Evolutionary conservation across 2,888 invertebrate species (phyloP).

Genomic region (Euspilapteryx auroguttella): DNA sequence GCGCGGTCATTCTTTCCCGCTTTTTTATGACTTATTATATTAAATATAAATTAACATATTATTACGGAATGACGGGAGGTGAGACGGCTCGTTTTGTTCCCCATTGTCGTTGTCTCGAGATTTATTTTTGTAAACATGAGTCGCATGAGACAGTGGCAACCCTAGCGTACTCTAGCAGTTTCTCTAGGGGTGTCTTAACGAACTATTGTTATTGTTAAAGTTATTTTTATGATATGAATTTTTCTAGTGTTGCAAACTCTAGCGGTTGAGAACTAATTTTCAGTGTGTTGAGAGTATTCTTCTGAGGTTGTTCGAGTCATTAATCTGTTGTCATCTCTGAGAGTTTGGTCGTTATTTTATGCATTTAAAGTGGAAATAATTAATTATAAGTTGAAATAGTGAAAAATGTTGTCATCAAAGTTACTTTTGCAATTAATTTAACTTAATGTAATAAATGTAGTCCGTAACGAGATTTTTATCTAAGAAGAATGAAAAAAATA

Average conservation of each 20-base stretch:
- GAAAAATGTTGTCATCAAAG: no score
- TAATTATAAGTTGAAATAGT: no score
- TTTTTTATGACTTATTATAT: conserved; percentile 42
- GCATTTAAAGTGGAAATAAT: no score
- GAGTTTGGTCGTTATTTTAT: no score
- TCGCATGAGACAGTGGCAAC: conserved; percentile 19
- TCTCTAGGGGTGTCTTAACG: conserved; percentile 31
- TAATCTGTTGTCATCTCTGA: no score
- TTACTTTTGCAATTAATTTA: no score
- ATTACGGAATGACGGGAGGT: conserved; percentile 20
- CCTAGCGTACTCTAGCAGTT: neutral
- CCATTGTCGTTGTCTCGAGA: conserved; percentile 35
- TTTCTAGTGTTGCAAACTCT: conserved; percentile 19
- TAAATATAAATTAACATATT: conserved; percentile 58
- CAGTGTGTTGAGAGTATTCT: conserved; percentile 14
- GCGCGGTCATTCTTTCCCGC: conserved; percentile 23
- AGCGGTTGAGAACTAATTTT: conserved; percentile 22
- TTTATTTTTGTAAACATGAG: conserved; percentile 50
- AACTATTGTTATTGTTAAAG: conserved; percentile 36
- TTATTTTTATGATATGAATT: conserved; percentile 23
- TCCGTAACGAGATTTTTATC: no score
- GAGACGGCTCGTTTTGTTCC: conserved; percentile 25
- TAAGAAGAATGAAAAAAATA: no score
- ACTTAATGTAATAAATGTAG: no score
- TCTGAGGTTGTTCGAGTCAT: no score